Base-by-base conservation (phyloP, 2,113 vertebrate genomes). In the Albula glossodonta region DNA sequence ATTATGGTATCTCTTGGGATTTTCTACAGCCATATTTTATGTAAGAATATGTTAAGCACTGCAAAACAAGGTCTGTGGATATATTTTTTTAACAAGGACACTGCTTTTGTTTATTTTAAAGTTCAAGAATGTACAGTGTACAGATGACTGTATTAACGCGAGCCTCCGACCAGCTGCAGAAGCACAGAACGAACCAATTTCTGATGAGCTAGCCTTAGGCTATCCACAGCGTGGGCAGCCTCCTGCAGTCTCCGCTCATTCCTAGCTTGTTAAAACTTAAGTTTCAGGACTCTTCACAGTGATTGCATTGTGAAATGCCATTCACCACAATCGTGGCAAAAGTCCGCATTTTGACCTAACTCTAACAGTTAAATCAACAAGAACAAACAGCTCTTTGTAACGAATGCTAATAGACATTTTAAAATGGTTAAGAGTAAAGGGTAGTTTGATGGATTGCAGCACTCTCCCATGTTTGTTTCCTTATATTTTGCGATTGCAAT, bases 151-250 rank as follows among this genome's bases (percentile, higher is more conserved):
- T 85, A 53, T 56, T 74, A n/a, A 12, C 31, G 25, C 9, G 56
- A 48, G 41, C 60, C 53, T 80, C 56, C 78, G 50, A 25, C 48
- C 84, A 80, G 84, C 79, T 51, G 53, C 48, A 31, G 78, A 80
- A 60, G 13, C 52, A n/a, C 70, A 41, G 83, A 51, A 84, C 49
- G 74, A 74, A 50, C 51, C 13, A 2, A 0, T 49, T 66, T 66
- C 57, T 53, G 51, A 50, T 80, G 78, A 80, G 84, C 48, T 81
- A n/a, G 84, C 84, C 78, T 85, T n/a, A 66, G 84, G 78, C 84
- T 51, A 15, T 63, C 13, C 17, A 79, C 31, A 17, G 56, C 31
- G 78, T 51, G 51, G 51, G 25, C 53, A 63, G 78, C 48, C 77
- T 51, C 49, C 41, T 49, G 48, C 41, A 79, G 41, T 11, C 56